Evolutionary conservation across 2,888 invertebrate genomes (phyloP), one percentile per base, ranked within the genome.

Genomic region (Molanna angustata): DNA sequence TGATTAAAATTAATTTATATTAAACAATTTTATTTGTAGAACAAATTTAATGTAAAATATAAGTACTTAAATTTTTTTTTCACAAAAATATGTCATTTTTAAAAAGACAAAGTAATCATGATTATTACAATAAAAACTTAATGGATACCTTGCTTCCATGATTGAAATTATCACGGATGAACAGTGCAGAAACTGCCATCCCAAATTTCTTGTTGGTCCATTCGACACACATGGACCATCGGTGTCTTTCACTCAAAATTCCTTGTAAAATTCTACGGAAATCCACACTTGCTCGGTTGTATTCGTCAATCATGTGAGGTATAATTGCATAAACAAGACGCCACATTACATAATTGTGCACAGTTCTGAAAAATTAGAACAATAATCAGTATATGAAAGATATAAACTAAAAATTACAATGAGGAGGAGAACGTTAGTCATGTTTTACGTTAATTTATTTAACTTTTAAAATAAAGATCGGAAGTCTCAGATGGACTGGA

Each of bases 141-240:
- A 22, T n/a, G 49, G 62, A 63, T 62, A 83, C 88, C 72, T 89
- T 90, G 70, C 88, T 89, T 55, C 86, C 84, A 62, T 88, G 86
- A 68, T 91, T 88, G 69, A 93, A 93, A 66, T 90, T 86, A 58
- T 90, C 87, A 40, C 85, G 73, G 54, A 93, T 88, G 67, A 92
- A 93, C 4, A 93, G 76, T 0, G 90, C 86, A 0, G 92, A 92
- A 0, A 91, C 89, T 0, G 91, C 90, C 83, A 91, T 88, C 27
- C 91, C 92, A 63, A 92, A 74, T 66, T 88, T 88, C 67, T 90
- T 90, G 65, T 90, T 91, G 6, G 90, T 90, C 84, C 88, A 89
- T 62, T 87, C 88, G 11, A 91, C 90, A 67, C 89, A 89, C 62
- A 73, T 72, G 17, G 83, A 80, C 90, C 90, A 91, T 47, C 88